Evolutionary conservation across 2,888 invertebrate genomes (phyloP).

Genomic region (Lordiphosa andalusiaca): DNA sequence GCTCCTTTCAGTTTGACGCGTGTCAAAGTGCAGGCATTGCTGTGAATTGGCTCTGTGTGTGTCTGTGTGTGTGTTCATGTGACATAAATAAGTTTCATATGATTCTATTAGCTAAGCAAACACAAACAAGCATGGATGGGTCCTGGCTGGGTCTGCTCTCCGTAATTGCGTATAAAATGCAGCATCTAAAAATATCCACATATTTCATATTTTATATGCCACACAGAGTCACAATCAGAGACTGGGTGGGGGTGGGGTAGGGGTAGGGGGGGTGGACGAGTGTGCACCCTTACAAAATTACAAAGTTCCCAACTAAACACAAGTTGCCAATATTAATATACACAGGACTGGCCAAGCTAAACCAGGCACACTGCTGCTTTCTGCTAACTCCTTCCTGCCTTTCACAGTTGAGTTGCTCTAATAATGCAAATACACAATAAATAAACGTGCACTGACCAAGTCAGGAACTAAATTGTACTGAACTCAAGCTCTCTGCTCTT

Average conservation of each 20-base stretch:
- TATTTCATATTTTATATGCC: constrained; percentile 25
- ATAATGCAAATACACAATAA: constrained; percentile 72
- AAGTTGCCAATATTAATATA: constrained; percentile 65
- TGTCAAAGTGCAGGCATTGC: constrained; percentile 2
- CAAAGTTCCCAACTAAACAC: constrained; percentile 63
- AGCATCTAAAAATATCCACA: constrained; percentile 38
- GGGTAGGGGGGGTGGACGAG: not conserved
- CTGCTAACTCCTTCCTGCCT: constrained; percentile 18
- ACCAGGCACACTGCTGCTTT: too few relatives aligned
- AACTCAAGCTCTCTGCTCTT: not conserved
- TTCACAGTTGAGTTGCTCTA: constrained; percentile 55
- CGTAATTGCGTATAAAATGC: constrained; percentile 6
- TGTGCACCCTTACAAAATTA: constrained; percentile 63
- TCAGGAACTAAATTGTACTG: constrained; percentile 24
- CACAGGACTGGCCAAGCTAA: not conserved
- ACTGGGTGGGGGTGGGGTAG: too few relatives aligned
- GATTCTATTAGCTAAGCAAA: constrained; percentile 71
- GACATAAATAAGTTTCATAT: constrained; percentile 53
- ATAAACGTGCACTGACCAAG: constrained; percentile 45
- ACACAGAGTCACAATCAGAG: constrained; percentile 9
- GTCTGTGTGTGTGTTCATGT: constrained; percentile 41
- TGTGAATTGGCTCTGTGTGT: constrained; percentile 9
- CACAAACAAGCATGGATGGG: constrained; percentile 38
- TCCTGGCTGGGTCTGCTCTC: constrained; percentile 1
- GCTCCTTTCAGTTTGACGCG: constrained; percentile 4